These are phyloP conservation scores for Leptoclinus maculatus DNA, from an alignment of 2,797 vertebrate genomes.

Conservation along the genomic window DNA sequence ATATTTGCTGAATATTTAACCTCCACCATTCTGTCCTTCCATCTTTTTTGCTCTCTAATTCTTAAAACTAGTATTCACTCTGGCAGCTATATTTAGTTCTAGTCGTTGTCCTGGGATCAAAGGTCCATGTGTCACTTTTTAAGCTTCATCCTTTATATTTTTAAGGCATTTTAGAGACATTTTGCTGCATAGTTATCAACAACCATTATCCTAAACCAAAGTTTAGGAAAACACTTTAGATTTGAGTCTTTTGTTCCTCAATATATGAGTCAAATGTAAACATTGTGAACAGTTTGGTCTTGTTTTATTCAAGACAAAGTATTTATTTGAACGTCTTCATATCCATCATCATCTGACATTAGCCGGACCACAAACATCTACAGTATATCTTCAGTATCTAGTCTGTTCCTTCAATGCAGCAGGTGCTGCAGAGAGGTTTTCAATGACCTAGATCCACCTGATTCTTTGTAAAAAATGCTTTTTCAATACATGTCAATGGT, in stretches of 20 bases:
- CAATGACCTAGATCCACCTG: background rate
- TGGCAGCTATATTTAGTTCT: slow-evolving; percentile 24
- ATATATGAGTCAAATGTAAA: background rate
- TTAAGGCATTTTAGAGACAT: background rate
- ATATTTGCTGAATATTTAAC: background rate
- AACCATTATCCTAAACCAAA: no score
- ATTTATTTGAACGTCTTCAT: no score
- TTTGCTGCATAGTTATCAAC: background rate
- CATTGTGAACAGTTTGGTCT: background rate
- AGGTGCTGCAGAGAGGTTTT: background rate
- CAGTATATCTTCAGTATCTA: background rate
- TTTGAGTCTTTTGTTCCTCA: background rate
- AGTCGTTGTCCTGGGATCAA: background rate
- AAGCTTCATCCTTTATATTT: background rate
- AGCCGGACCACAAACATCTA: background rate
- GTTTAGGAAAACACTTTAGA: background rate
- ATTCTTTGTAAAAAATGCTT: background rate
- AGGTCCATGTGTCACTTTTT: background rate
- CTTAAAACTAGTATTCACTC: slow-evolving; percentile 6
- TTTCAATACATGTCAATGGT: background rate
- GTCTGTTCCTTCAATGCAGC: background rate
- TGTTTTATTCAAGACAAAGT: background rate
- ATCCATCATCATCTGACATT: no score
- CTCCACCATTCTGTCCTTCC: background rate
- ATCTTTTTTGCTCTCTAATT: slow-evolving; percentile 6